Conservation (phyloP, 2,888 invertebrate genomes). For the Apamea monoglypha region DNA sequence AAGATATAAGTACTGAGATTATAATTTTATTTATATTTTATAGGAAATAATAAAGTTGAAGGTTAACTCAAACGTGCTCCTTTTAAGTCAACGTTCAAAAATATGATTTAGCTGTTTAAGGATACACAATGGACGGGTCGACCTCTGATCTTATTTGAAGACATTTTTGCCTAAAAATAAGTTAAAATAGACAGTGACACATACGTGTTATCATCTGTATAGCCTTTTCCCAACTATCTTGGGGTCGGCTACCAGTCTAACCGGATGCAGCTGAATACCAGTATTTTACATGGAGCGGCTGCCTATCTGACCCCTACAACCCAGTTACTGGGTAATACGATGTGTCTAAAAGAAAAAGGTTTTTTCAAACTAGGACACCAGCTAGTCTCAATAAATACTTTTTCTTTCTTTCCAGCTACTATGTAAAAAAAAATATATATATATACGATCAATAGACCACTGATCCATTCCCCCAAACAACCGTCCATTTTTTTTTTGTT, state of each 20-base stretch:
- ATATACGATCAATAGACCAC: not conserved
- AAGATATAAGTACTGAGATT: not conserved
- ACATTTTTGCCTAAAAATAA: not conserved
- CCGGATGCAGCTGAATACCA: too few species aligned
- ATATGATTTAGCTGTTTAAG: not conserved
- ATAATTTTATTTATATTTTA: conserved; percentile 17
- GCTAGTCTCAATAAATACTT: too few species aligned
- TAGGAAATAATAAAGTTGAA: conserved; percentile 25
- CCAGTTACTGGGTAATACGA: too few species aligned
- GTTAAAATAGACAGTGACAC: too few species aligned
- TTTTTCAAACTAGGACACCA: not conserved
- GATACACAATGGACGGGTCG: not conserved
- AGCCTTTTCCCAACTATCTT: too few species aligned
- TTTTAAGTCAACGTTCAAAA: conserved; percentile 23
- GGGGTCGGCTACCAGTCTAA: too few species aligned
- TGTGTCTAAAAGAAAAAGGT: not conserved
- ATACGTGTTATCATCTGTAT: too few species aligned
- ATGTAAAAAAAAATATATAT: not conserved
- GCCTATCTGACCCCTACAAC: too few species aligned
- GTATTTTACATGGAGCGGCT: too few species aligned
- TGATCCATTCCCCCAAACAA: too few species aligned
- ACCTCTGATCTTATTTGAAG: not conserved
- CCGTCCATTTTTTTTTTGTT: not conserved
- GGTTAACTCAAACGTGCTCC: conserved; percentile 13
- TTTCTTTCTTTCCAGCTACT: too few species aligned